These are phyloP conservation scores for Chelon labrosus DNA, from an alignment of 2,797 vertebrate species.

Conservation along the genomic window DNA sequence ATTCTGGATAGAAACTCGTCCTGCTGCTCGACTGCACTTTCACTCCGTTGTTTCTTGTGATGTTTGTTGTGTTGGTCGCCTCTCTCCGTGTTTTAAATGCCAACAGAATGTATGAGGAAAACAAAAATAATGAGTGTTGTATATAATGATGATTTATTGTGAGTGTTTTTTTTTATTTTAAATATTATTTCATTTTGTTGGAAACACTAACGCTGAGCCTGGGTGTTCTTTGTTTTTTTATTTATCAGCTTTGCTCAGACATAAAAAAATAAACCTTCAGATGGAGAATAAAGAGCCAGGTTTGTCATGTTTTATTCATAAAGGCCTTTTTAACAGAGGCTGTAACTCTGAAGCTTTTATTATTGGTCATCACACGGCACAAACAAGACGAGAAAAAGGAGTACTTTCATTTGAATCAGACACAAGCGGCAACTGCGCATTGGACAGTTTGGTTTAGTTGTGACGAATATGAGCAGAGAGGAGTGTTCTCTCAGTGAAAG, in stretches of 20 bases:
- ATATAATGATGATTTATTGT: slow-evolving; percentile 32
- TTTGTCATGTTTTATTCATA: not conserved
- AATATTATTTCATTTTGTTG: slow-evolving; percentile 12
- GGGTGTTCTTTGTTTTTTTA: slow-evolving; percentile 14
- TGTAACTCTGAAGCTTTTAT: not conserved
- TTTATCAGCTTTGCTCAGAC: slow-evolving; percentile 30
- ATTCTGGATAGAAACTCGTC: too few relatives aligned
- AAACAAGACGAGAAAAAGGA: too few relatives aligned
- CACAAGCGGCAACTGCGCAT: not conserved
- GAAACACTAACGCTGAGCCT: slow-evolving; percentile 32
- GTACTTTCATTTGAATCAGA: not conserved
- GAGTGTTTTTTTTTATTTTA: slow-evolving; percentile 22
- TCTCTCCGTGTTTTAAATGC: slow-evolving; percentile 19
- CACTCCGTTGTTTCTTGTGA: not conserved
- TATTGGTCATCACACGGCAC: too few relatives aligned
- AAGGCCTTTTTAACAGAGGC: not conserved
- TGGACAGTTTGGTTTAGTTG: too few relatives aligned
- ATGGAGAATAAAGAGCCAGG: slow-evolving; percentile 7
- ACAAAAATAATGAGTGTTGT: not conserved
- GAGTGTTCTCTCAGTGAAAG: too few relatives aligned
- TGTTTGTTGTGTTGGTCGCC: slow-evolving; percentile 10
- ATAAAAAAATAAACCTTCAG: slow-evolving; percentile 51
- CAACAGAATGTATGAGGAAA: slow-evolving; percentile 47
- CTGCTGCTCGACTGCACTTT: too few relatives aligned
- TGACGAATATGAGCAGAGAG: too few relatives aligned